These are phyloP conservation scores for Melangyna quadrimaculata DNA, from an alignment of 2,888 invertebrate species.

Conservation along the genomic window DNA sequence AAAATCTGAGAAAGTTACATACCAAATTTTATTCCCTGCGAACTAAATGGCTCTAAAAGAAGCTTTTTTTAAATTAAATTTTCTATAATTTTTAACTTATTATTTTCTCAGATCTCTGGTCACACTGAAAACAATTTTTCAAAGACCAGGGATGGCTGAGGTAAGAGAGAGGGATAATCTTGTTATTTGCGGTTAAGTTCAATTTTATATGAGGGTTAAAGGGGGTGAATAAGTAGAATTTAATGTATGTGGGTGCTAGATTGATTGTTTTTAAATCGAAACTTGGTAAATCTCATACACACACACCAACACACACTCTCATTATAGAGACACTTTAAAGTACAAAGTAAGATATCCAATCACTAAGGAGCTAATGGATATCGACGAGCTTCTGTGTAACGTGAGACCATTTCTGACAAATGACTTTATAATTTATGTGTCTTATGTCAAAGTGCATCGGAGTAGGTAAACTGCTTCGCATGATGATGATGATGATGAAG, in stretches of 20 bases:
- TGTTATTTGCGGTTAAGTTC: conserved; percentile 2
- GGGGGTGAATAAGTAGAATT: conserved; percentile 1
- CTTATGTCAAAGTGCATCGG: conserved; percentile 16
- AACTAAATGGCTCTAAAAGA: no score
- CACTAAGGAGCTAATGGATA: conserved; percentile 35
- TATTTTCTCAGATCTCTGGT: background rate
- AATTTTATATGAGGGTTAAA: background rate
- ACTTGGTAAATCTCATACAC: background rate
- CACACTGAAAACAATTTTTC: background rate
- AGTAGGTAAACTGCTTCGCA: background rate
- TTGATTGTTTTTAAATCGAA: conserved; percentile 55
- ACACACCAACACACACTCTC: background rate
- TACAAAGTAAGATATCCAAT: conserved; percentile 23
- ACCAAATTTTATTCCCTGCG: no score
- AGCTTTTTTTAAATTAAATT: no score
- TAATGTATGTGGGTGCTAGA: conserved; percentile 48
- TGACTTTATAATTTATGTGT: conserved; percentile 22
- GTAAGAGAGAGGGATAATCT: background rate
- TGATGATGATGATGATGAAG: background rate
- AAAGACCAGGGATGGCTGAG: conserved; percentile 1
- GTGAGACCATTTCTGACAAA: conserved; percentile 34
- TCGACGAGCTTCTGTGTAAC: conserved; percentile 36
- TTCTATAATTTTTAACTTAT: background rate
- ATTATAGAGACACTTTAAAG: background rate
- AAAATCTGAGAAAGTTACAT: no score